These are phyloP conservation scores for Pandemis cinnamomeana DNA, from an alignment of 2,888 invertebrate species.

Conservation along the genomic window DNA sequence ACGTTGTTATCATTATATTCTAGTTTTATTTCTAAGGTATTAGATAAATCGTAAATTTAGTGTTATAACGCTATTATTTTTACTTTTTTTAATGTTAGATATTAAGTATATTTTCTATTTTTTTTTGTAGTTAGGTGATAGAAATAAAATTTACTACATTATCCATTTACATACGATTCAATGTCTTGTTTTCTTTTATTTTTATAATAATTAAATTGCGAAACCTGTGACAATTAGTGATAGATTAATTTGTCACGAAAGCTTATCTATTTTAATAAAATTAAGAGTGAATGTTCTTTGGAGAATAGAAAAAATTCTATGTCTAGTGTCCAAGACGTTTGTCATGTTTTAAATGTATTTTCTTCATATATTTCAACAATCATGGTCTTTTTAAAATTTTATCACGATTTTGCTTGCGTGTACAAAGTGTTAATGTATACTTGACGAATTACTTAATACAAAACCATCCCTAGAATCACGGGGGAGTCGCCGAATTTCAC, in stretches of 20 bases:
- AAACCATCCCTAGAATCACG: conserved; percentile 9
- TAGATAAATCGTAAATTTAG: conserved; percentile 67
- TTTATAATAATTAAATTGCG: conserved; percentile 32
- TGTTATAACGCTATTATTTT: conserved; percentile 74
- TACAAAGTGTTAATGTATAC: conserved; percentile 28
- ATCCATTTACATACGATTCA: conserved; percentile 23
- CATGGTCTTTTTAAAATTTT: conserved; percentile 20
- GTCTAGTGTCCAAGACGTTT: conserved; percentile 19
- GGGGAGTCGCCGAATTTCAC: conserved; percentile 9
- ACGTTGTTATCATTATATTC: conserved; percentile 65
- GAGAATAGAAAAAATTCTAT: conserved; percentile 21
- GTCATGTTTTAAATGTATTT: conserved; percentile 32
- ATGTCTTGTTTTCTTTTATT: conserved; percentile 34
- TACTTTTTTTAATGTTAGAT: conserved; percentile 73
- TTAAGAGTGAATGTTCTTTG: conserved; percentile 33
- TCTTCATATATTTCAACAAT: conserved; percentile 28
- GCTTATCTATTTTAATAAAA: conserved; percentile 31
- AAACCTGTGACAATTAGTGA: conserved; percentile 26
- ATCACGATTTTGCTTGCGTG: conserved; percentile 35
- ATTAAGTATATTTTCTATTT: conserved; percentile 75
- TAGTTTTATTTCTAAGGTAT: conserved; percentile 60
- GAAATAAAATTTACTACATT: conserved; percentile 57
- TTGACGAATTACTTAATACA: conserved; percentile 31
- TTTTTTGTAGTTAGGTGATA: conserved; percentile 69
- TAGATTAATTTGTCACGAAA: conserved; percentile 19